phyloP scores from a whole-genome alignment of 2,888 invertebrate genomes.

The Serrognathus titanus region DNA sequence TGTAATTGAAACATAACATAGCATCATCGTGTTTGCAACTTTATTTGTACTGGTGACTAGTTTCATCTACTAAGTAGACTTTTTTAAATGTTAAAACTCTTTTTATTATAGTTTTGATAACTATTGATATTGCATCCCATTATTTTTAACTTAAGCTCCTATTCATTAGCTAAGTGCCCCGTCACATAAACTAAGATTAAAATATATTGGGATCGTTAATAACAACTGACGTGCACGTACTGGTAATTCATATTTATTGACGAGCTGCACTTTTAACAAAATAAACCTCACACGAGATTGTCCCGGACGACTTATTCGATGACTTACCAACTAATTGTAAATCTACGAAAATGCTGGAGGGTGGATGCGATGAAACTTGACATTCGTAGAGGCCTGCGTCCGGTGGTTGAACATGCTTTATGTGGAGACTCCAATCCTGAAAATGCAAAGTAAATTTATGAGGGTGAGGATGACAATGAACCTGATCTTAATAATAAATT shows the following conservation, averaged over 20 bases:
- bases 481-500: background rate
- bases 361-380: constrained; percentile 64
- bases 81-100: too few species aligned
- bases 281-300: background rate
- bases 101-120: too few species aligned
- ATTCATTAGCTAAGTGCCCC: too few species aligned
- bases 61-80: too few species aligned
- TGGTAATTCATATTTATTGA: background rate
- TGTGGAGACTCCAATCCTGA: constrained; percentile 66
- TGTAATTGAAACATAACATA: too few species aligned
- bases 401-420: constrained; percentile 59
- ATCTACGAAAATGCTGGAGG: constrained; percentile 62
- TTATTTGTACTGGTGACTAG: too few species aligned
- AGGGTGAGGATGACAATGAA: too few species aligned
- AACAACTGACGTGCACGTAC: background rate
- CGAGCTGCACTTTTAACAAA: background rate
- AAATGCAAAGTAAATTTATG: constrained; percentile 19
- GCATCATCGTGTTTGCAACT: too few species aligned
- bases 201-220: background rate
- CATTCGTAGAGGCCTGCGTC: constrained; percentile 67
- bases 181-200: too few species aligned
- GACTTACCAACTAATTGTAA: constrained; percentile 63
- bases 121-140: too few species aligned
- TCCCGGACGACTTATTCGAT: background rate
- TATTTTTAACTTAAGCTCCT: too few species aligned